Evolutionary conservation across 1,140 invertebrate genomes (phyloP).

Genomic region (Eubasilissa regina): DNA sequence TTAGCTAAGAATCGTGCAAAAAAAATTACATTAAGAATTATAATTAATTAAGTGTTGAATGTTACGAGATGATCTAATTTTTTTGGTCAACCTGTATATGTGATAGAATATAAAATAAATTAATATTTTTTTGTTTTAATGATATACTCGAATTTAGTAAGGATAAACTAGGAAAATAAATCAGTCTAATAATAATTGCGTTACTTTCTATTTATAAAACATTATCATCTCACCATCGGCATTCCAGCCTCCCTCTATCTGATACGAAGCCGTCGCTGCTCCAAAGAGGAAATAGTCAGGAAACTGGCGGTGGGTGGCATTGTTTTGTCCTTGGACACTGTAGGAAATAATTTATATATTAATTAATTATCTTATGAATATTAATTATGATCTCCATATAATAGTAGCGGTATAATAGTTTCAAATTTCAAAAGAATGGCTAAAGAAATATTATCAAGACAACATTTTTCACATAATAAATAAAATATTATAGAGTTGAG

Average conservation of each 20-base stretch:
- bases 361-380: not conserved
- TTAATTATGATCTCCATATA: not conserved
- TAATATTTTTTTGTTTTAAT: too few species aligned
- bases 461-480: not conserved
- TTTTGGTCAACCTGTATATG: too few species aligned
- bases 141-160: too few species aligned
- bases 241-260: conserved; percentile 78
- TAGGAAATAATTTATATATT: not conserved
- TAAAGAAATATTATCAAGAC: not conserved
- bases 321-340: conserved; percentile 28
- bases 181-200: too few species aligned
- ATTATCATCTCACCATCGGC: conserved; percentile 67
- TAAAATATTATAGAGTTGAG: not conserved
- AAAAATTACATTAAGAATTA: too few species aligned
- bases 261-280: conserved; percentile 74
- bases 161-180: too few species aligned
- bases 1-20: too few species aligned
- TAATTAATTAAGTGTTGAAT: too few species aligned
- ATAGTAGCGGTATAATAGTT: not conserved
- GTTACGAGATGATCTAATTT: too few species aligned
- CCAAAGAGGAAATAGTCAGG: conserved; percentile 74
- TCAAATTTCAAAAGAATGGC: not conserved
- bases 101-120: too few species aligned
- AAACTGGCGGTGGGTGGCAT: conserved; percentile 64
- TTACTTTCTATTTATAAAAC: not conserved